These are phyloP conservation scores for Ichneumoninae sp. DNA, from an alignment of 2,888 invertebrate genomes.

Conservation along the genomic window DNA sequence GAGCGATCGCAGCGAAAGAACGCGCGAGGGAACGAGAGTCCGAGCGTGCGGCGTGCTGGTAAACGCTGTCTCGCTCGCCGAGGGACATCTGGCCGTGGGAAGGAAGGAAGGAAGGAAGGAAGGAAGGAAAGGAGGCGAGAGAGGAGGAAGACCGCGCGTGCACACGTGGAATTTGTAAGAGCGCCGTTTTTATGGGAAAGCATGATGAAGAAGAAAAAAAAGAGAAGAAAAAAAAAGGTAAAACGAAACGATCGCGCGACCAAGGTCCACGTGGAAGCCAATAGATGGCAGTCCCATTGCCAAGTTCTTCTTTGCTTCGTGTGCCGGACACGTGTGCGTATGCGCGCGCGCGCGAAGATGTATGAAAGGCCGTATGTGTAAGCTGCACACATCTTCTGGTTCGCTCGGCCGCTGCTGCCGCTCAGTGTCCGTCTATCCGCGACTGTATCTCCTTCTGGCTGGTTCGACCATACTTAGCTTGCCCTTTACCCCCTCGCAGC, in stretches of 20 bases:
- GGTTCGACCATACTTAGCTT: conserved; percentile 19
- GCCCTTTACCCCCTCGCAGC: conserved; percentile 6
- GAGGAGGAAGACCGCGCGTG: conserved; percentile 48
- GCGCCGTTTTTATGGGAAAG: conserved; percentile 78
- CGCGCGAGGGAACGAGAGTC: conserved; percentile 45
- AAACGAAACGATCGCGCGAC: conserved; percentile 64
- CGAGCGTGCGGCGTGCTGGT: conserved; percentile 36
- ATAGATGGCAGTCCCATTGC: conserved; percentile 81
- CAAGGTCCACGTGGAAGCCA: conserved; percentile 77
- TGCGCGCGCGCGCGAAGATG: neutral
- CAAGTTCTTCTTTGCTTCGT: conserved; percentile 61
- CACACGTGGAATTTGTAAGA: conserved; percentile 70
- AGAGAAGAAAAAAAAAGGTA: conserved; percentile 6
- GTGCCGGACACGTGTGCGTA: neutral
- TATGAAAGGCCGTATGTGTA: neutral
- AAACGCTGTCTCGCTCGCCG: conserved; percentile 51
- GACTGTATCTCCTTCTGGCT: conserved; percentile 15
- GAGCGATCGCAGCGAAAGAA: conserved; percentile 22
- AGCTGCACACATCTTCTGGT: neutral
- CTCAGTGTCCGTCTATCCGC: conserved; percentile 8
- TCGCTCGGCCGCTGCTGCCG: neutral
- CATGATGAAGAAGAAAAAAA: conserved; percentile 33
- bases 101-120: conserved; percentile 28
- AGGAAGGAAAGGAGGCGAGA: conserved; percentile 37
- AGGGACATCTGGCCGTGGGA: conserved; percentile 56